Conservation (phyloP, 2,113 vertebrate genomes). For the Notothenia rossii region DNA sequence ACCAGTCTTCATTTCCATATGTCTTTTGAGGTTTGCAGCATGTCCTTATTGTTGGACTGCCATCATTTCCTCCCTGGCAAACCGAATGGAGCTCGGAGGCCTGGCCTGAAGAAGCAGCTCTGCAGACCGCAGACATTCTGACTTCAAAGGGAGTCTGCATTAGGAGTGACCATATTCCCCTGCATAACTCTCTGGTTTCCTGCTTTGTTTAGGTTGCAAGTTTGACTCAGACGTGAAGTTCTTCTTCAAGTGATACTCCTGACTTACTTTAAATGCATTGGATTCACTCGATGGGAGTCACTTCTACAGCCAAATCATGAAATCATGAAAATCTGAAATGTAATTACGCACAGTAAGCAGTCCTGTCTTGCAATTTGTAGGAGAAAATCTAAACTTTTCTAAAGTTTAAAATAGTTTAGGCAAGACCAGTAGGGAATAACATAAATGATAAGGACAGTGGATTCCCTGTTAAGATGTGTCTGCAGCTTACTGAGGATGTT, state of each 20-base stretch:
- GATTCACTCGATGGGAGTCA: background rate
- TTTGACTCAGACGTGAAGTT: conserved; percentile 2
- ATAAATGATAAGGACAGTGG: conserved; percentile 64
- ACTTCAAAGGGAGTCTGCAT: conserved; percentile 59
- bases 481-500: conserved; percentile 61
- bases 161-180: conserved; percentile 49
- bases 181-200: conserved; percentile 41
- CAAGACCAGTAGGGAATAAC: conserved; percentile 48
- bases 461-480: conserved; percentile 72
- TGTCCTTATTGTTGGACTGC: conserved; percentile 43
- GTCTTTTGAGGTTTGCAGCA: conserved; percentile 36
- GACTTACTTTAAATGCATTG: conserved; percentile 28
- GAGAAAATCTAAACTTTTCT: conserved; percentile 50
- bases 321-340: conserved; percentile 42
- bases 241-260: conserved; percentile 2
- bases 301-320: conserved; percentile 13
- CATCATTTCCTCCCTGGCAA: conserved; percentile 47
- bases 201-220: conserved; percentile 57
- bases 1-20: conserved; percentile 58
- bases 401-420: conserved; percentile 55
- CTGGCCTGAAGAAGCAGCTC: conserved; percentile 51
- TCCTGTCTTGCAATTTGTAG: conserved; percentile 34
- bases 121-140: conserved; percentile 40
- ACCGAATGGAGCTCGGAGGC: conserved; percentile 45
- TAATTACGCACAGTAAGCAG: conserved; percentile 46